These are phyloP conservation scores for Vesta saturnalis DNA, from an alignment of 2,888 invertebrate species.

Conservation along the genomic window DNA sequence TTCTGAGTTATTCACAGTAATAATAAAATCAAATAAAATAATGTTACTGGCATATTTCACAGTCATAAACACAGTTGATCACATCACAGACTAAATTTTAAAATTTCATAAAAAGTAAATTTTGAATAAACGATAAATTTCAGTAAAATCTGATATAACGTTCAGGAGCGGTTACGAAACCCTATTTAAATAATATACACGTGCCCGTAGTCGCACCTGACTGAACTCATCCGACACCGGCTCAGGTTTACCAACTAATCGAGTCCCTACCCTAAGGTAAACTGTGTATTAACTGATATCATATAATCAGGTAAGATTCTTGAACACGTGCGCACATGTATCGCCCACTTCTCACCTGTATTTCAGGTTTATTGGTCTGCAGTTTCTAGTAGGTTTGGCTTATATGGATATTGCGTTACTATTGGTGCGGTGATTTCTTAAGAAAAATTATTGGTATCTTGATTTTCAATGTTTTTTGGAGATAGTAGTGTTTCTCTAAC, in stretches of 20 bases:
- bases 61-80: conserved; percentile 23
- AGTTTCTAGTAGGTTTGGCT: conserved; percentile 39
- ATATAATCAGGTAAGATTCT: conserved; percentile 47
- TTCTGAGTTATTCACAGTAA: too few species aligned
- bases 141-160: neutral
- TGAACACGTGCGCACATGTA: conserved; percentile 46
- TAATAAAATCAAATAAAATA: too few species aligned
- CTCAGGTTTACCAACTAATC: conserved; percentile 44
- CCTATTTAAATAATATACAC: conserved; percentile 27
- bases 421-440: conserved; percentile 37
- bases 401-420: conserved; percentile 22
- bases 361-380: conserved; percentile 41
- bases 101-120: neutral
- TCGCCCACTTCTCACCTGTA: conserved; percentile 49
- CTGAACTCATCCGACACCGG: conserved; percentile 47
- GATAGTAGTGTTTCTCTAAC: neutral
- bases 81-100: conserved; percentile 14
- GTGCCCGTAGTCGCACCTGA: conserved; percentile 45
- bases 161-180: neutral
- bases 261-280: conserved; percentile 41
- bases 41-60: too few species aligned
- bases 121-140: neutral
- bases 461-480: conserved; percentile 17
- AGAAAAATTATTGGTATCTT: conserved; percentile 18
- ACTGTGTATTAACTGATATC: conserved; percentile 36